A percentile compares a stretch with the other conserved stretches of the same genome.
Conservation (phyloP, 2,888 invertebrate species). For the Calameuta pallipes region DNA sequence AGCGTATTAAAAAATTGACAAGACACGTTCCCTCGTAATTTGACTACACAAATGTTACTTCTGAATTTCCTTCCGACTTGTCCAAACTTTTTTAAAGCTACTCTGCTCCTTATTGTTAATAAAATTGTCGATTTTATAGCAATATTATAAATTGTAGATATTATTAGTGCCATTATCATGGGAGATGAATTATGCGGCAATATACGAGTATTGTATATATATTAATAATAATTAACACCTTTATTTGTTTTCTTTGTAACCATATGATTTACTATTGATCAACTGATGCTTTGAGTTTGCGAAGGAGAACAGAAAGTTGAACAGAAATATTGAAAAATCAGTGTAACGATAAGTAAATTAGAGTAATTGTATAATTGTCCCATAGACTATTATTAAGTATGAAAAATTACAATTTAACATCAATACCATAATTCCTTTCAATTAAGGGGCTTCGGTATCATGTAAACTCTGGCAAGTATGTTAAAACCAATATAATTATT, state of each 20-base stretch:
- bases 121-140: not conserved
- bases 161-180: not conserved
- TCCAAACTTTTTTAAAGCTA: not conserved
- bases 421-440: constrained; percentile 15
- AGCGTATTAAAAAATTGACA: not conserved
- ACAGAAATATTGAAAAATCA: not conserved
- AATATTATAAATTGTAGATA: not conserved
- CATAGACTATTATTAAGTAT: not conserved
- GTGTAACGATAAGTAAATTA: not conserved
- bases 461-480: constrained; percentile 21
- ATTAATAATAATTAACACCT: constrained; percentile 26
- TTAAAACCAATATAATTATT: constrained; percentile 25
- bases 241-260: constrained; percentile 9
- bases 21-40: not conserved
- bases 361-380: not conserved
- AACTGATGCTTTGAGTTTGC: not conserved
- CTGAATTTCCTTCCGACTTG: not conserved
- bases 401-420: not conserved
- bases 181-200: not conserved
- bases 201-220: not conserved
- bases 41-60: not conserved
- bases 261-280: not conserved
- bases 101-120: not conserved
- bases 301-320: not conserved
- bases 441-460: constrained; percentile 10